Base-by-base conservation (phyloP, 2,888 invertebrate species). In the Gymnocheta viridis region DNA sequence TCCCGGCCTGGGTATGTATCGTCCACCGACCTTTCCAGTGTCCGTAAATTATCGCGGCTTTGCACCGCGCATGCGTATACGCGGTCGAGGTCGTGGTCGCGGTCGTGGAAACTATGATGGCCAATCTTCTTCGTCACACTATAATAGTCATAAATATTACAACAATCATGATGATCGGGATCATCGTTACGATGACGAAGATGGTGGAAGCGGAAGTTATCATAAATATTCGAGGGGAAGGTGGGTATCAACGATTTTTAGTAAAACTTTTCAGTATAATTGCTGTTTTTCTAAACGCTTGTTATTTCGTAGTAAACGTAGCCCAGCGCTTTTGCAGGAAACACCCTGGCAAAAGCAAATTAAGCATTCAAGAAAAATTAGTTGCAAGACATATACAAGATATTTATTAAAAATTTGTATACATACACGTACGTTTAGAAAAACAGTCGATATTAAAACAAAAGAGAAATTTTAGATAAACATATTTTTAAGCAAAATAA, bases 101-200 rank as follows among this genome's bases (percentile, higher is more conserved):
- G 87, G 89, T 0, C 88, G 89, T 14, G 88, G 88, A 2, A 87
- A 88, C 24, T 88, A 88, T 27, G 88, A 88, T 35, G 88, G 89
- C 0, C 87, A 87, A 0, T 44, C 82, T 2, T 86, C 88, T 2
- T 86, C 88, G 4, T 89, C 88, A 3, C 88, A 89, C 19, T 89
- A 90, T 66, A 91, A 89, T 58, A 89, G 88, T 84, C 87, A 88
- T 85, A 94, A 94, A 86, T 94, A 95, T 86, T 94, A 94, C 87
- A 93, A 94, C 66, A 94, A 93, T 56, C 81, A 77, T 51, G 93
- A 94, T 70, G 91, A 92, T 22, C 93, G 93, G 70, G 93, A 87
- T 27, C 77, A 81, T 41, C 84, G 77, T 35, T 94, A 93, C 51
- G 93, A 94, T 67, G 91, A 92, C 24, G 93, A 93, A 76, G 93